Evolutionary conservation across 2,797 vertebrate species (phyloP), one percentile per base, ranked within the genome.

Genomic region (Ficedula albicollis): DNA sequence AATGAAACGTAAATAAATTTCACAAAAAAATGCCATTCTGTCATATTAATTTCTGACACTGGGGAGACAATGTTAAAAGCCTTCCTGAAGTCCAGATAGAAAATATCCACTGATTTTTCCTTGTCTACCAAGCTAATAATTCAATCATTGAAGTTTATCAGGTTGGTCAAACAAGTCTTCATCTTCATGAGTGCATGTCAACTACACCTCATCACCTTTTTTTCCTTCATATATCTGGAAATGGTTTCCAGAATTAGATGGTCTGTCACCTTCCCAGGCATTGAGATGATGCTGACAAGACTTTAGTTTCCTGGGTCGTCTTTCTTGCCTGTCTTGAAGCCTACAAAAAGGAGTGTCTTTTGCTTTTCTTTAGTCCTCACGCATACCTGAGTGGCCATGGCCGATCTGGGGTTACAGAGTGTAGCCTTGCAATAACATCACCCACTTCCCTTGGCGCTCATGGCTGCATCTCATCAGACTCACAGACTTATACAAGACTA

Each of bases 371-470:
- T 41, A 30, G 16, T 54, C 32, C 18, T 48, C 52, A 52, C 46
- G 13, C 21, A 36, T 11, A 13, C 15, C 25, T 75, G 32, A 58
- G 6, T 18, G 41, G 13, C 34, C 32, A 17, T 13, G 10, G 48
- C n/a, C 25, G 9, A 2, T 36, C 25, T 32, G 16, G 14, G 22
- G 18, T 56, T 66, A 54, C 30, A 56, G 17, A 13, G 5, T 18
- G 9, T 51, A 43, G 19, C 21, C 4, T 66, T 5, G 5, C 14
- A 56, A 15, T 38, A n/a, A 19, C 25, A 66, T 39, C 34, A 56
- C 4, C 27, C 3, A 0, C 27, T 54, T 77, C 15, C 11, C 10
- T 56, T 56, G 32, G 10, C 0, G 0, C 25, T 85, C 0, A 0
- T 69, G 41, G 49, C 3, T 62, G 11, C 26, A 10, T 20, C 64